Evolutionary conservation across 2,797 vertebrate genomes (phyloP), one percentile per base, ranked within the genome.

Genomic region (Alfaro cultratus): DNA sequence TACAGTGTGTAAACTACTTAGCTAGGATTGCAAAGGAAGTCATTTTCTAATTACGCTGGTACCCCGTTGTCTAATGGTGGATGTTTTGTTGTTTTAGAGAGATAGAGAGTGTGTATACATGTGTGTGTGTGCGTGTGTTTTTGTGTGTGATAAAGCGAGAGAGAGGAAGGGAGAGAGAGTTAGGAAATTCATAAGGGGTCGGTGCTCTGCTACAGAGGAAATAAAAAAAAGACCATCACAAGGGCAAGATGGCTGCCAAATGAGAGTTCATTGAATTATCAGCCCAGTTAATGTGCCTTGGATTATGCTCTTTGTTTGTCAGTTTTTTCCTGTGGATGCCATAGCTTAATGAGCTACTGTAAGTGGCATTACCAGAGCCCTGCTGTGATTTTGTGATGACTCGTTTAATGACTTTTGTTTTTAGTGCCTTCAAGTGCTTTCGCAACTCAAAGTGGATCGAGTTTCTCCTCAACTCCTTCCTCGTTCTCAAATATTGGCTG

Each of bases 1-100:
- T 99, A 99, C 98, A 99, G 85, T 99, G 98, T 99, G 98, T 99
- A 99, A 99, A 99, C 98, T 99, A 99, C 98, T 99, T 99, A 99
- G 98, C 98, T 98, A 98, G 98, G 98, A 99, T 99, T 99, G 98
- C 98, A 99, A 99, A 99, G 98, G 98, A 99, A 99, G 98, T 99
- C 98, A 99, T 99, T 99, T 99, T 99, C 98, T 99, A 99, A 99
- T 99, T 99, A 99, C 96, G 98, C 97, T 95, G 98, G 97, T 99
- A 99, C 98, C 99, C 98, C 98, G 98, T 98, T 99, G 98, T 99
- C 98, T 99, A 99, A 99, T 99, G 98, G 98, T 99, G 98, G 98
- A 97, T 99, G 98, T 99, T 99, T 98, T 99, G 97, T 98, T 99
- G 97, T 99, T 99, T 93, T 94, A 92, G 88, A 91, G 90, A 87